Base-by-base conservation (phyloP, 2,888 invertebrate species). In the Serrognathus titanus region DNA sequence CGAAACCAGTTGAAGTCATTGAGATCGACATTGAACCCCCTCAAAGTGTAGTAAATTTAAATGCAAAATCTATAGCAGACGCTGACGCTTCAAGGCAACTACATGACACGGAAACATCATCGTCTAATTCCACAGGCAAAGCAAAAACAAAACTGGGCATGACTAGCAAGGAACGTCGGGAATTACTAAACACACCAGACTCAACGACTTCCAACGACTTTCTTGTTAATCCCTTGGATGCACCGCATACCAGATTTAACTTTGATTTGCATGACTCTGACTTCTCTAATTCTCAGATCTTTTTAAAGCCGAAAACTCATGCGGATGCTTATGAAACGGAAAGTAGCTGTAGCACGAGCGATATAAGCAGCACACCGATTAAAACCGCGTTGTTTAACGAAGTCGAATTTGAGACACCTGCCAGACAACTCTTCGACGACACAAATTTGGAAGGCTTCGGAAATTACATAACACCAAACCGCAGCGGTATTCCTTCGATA, bases 351-450 rank as follows among this genome's bases (percentile, higher is more conserved):
- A 72, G 72, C 39, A 68, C 71, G 1, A 69, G 64, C 47, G 69
- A 69, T 46, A 58, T 64, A 9, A 69, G 65, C 50, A 69, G 65
- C 50, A 50, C 55, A 2, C 60, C 66, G 8, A 59, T 71, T 10
- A 71, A 73, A 61, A 64, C 67, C 8, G 64, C 65, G 9, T 70
- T 72, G n/a, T 75, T 75, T 61, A 69, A 68, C 60, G 72, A 73
- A 49, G 63, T 72, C 6, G 74, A 74, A 39, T 75, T 75, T 61
- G 63, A 63, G 36, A 48, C 50, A 5, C 58, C 60, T 0, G 37
- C 41, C 1, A 62, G 58, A 40, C 50, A 52, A 12, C 35, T 60
- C 45, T 74, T 75, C 60, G 62, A 66, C 10, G 72, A 68, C 24
- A 65, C 56, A 36, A 71, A 71, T 66, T 67, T 76, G 43, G 71